Conservation (phyloP, 2,888 invertebrate genomes). For the Pteria penguin region DNA sequence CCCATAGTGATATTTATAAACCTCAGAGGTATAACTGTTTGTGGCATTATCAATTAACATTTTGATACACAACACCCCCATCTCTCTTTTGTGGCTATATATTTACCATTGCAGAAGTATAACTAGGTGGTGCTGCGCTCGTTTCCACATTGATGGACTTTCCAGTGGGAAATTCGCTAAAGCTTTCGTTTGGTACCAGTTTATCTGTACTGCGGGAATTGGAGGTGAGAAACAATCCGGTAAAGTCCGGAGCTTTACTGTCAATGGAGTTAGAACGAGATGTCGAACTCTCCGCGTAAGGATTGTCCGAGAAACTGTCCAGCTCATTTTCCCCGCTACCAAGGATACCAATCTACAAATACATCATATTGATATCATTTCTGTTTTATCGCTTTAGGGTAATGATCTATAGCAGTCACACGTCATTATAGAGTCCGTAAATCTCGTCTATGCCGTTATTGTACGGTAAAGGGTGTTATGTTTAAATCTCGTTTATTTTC, state of each 20-base stretch:
- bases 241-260: conserved; percentile 60
- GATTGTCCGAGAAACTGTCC: conserved; percentile 39
- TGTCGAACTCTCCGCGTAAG: conserved; percentile 47
- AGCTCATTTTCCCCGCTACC: conserved; percentile 37
- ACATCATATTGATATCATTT: not conserved
- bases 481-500: too few relatives aligned
- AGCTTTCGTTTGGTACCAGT: conserved; percentile 24
- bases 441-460: too few relatives aligned
- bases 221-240: conserved; percentile 60
- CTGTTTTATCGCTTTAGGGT: too few relatives aligned
- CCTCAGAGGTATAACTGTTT: too few relatives aligned
- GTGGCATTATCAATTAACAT: too few relatives aligned
- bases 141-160: conserved; percentile 3
- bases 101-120: not conserved
- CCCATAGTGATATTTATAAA: too few relatives aligned
- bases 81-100: too few relatives aligned
- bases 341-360: conserved; percentile 26
- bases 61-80: too few relatives aligned
- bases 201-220: conserved; percentile 41
- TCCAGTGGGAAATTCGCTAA: conserved; percentile 5
- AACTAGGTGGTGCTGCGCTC: not conserved
- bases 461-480: too few relatives aligned
- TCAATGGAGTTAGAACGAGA: conserved; percentile 32
- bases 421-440: too few relatives aligned
- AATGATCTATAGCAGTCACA: too few relatives aligned